These are phyloP conservation scores for Eupithecia exiguata DNA, from an alignment of 2,888 invertebrate species.

Conservation along the genomic window DNA sequence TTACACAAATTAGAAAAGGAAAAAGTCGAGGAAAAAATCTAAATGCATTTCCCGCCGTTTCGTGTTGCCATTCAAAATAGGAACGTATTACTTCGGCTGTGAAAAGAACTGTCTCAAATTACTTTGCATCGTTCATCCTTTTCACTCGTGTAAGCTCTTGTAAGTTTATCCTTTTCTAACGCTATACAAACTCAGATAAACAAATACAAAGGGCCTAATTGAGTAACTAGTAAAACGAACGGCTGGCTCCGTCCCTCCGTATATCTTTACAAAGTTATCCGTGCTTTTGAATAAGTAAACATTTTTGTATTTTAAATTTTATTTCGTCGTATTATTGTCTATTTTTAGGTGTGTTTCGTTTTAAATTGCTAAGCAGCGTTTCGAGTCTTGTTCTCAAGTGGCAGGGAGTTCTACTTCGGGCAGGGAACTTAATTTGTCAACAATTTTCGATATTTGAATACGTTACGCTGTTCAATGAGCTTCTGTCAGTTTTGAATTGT, in stretches of 20 bases:
- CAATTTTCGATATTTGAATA: constrained; percentile 84
- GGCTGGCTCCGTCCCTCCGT: constrained; percentile 79
- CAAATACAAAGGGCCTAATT: constrained; percentile 85
- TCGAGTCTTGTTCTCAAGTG: constrained; percentile 78
- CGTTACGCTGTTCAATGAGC: constrained; percentile 81
- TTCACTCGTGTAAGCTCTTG: constrained; percentile 44
- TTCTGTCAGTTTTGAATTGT: constrained; percentile 81
- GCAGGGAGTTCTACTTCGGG: constrained; percentile 76
- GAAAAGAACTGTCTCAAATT: constrained; percentile 84
- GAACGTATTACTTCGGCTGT: constrained; percentile 79
- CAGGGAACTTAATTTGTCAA: constrained; percentile 84
- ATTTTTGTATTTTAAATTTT: constrained; percentile 49
- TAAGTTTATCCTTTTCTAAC: constrained; percentile 60
- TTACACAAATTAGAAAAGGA: constrained; percentile 73
- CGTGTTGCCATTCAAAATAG: constrained; percentile 83
- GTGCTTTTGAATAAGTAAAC: constrained; percentile 36
- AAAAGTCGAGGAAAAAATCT: constrained; percentile 64
- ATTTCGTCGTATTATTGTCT: constrained; percentile 37
- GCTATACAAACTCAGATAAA: constrained; percentile 83
- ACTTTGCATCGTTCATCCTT: constrained; percentile 67
- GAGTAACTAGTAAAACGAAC: constrained; percentile 84
- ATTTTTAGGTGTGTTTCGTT: constrained; percentile 21
- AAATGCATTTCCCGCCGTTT: constrained; percentile 82
- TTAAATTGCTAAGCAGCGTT: constrained; percentile 58
- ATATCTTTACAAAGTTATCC: constrained; percentile 57